Evolutionary conservation across 2,888 invertebrate genomes (phyloP), one percentile per base, ranked within the genome.

Genomic region (Scaptomyza polygonia): DNA sequence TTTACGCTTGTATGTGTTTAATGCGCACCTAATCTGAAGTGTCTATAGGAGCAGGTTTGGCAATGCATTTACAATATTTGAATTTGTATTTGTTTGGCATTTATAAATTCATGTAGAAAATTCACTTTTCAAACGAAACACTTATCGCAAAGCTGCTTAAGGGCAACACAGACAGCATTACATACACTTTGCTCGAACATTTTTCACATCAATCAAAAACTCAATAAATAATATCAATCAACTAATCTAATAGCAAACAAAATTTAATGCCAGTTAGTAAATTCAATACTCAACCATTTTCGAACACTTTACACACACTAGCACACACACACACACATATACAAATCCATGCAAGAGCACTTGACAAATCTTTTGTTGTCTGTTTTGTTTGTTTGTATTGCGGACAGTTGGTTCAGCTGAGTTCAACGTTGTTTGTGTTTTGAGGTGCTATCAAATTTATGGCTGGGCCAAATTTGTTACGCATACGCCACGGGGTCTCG

Each of bases 1-100:
- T 48, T 58, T 44, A 47, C 21, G 49, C 47, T 48, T 53, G 56
- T 29, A 48, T 53, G 58, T 62, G 63, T 55, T 47, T 68, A 79
- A 79, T 70, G 44, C 55, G 58, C 67, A 56, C 56, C 61, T 63
- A 77, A 76, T 75, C 76, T 48, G 45, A 54, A 43, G 48, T 58
- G 27, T 57, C 40, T 61, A 39, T 49, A 62, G 62, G n/a, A n/a
- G 48, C 68, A 62, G 67, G 55, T 75, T 71, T 74, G 48, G 42
- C 44, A 18, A 56, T 45, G 44, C 27, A 57, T 53, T 52, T 67
- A 27, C n/a, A n/a, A n/a, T 21, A 57, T 53, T 52, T 67, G 21
- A 25, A 27, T 42, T 14, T 48, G 51, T 39, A 54, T 56, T 56
- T 64, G n/a, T 18, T 14, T 39, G 27, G 25, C 44, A 43, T n/a